Evolutionary conservation across 2,797 vertebrate species (phyloP).

Genomic region (Typhlichthys subterraneus): DNA sequence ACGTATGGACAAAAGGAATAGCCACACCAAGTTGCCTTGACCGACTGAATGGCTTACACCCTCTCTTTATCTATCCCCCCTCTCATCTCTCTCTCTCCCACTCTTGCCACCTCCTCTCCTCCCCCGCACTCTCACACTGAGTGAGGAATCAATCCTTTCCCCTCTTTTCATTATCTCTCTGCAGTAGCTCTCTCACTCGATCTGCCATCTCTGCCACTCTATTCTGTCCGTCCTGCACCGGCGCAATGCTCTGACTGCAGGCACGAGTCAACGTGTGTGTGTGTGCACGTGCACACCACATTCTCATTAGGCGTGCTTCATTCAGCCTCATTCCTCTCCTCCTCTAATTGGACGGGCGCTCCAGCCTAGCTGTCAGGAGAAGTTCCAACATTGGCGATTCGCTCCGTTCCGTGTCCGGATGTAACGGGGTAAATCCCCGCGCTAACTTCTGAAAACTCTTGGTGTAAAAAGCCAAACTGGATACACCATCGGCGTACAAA

Average conservation of each 20-base stretch:
- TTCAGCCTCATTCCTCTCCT: conserved; percentile 33
- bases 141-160: conserved; percentile 68
- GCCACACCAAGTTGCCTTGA: conserved; percentile 29
- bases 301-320: conserved; percentile 61
- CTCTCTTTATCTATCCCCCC: conserved; percentile 41
- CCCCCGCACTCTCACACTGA: conserved; percentile 70
- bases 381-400: too few species aligned
- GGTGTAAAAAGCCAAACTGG: too few species aligned
- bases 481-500: too few species aligned
- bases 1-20: too few species aligned
- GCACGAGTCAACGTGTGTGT: conserved; percentile 43
- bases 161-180: conserved; percentile 72
- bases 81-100: conserved; percentile 18
- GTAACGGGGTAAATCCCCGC: too few species aligned
- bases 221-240: conserved; percentile 56
- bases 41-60: conserved; percentile 42
- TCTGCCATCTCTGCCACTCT: conserved; percentile 56
- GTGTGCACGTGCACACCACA: conserved; percentile 43
- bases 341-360: too few species aligned
- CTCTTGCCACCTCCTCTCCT: conserved; percentile 65
- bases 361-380: too few species aligned
- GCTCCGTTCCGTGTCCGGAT: too few species aligned
- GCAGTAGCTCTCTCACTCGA: conserved; percentile 44
- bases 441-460: too few species aligned
- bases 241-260: conserved; percentile 50